These are phyloP conservation scores for Cryptus armator DNA, from an alignment of 2,888 invertebrate species.

Conservation along the genomic window DNA sequence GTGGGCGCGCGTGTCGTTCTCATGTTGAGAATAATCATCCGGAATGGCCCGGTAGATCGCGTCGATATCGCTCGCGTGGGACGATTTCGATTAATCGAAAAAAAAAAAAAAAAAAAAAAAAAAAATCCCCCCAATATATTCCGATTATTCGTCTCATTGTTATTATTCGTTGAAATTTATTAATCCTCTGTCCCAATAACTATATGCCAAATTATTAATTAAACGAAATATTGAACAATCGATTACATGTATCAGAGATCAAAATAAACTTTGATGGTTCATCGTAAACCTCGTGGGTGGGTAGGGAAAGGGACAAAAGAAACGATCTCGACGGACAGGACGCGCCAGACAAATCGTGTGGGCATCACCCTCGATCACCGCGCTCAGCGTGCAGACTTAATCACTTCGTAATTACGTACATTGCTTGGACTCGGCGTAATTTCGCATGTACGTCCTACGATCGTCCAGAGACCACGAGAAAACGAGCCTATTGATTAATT, in stretches of 20 bases:
- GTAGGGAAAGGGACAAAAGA: background rate
- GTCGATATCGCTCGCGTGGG: conserved; percentile 35
- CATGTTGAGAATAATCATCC: conserved; percentile 51
- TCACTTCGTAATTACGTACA: conserved; percentile 68
- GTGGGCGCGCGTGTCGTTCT: conserved; percentile 57
- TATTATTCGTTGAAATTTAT: no score
- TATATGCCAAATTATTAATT: conserved; percentile 4
- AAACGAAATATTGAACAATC: conserved; percentile 5
- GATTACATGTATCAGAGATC: conserved; percentile 7
- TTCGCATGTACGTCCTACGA: conserved; percentile 62
- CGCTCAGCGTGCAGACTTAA: conserved; percentile 55
- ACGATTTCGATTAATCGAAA: conserved; percentile 39
- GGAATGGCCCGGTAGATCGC: conserved; percentile 34
- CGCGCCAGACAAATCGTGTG: conserved; percentile 63
- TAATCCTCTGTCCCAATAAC: no score
- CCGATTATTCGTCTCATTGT: no score
- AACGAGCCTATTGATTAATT: conserved; percentile 62
- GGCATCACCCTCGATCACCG: conserved; percentile 57
- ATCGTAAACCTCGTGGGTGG: conserved; percentile 39
- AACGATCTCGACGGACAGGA: conserved; percentile 2
- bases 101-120: background rate
- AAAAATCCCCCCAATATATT: background rate
- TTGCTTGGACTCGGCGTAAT: conserved; percentile 50
- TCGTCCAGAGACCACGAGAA: conserved; percentile 28
- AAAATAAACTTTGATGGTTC: conserved; percentile 35